These are phyloP conservation scores for Capricornis sumatraensis DNA, from an alignment of 2,113 vertebrate species.

Conservation along the genomic window DNA sequence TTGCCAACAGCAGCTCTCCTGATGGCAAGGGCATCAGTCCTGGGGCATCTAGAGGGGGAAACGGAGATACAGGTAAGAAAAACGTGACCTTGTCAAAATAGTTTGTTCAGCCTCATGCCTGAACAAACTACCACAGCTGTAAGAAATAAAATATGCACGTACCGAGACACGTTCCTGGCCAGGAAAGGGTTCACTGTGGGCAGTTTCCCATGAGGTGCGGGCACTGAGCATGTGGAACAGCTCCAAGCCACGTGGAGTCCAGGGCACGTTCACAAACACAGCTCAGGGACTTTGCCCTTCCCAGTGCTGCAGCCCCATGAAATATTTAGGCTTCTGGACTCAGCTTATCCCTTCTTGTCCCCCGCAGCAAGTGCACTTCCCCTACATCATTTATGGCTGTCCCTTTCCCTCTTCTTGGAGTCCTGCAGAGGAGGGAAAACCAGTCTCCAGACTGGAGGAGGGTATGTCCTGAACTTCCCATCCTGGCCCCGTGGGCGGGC, in stretches of 20 bases:
- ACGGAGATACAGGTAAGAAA: background rate
- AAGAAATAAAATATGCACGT: background rate
- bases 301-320: slow-evolving; percentile 52
- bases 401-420: background rate
- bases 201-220: background rate
- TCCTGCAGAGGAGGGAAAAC: background rate
- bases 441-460: background rate
- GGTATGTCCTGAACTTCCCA: background rate
- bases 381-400: slow-evolving; percentile 42
- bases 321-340: slow-evolving; percentile 68
- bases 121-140: background rate
- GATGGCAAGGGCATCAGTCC: background rate
- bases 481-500: background rate
- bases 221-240: background rate
- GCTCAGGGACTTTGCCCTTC: slow-evolving; percentile 60
- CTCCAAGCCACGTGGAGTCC: background rate
- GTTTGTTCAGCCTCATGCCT: background rate
- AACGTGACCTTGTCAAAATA: background rate
- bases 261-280: slow-evolving; percentile 2
- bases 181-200: background rate
- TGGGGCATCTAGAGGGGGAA: background rate
- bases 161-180: background rate
- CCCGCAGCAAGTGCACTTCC: slow-evolving; percentile 47
- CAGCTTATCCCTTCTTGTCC: slow-evolving; percentile 45
- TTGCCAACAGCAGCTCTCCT: background rate